Base-by-base conservation (phyloP, 1,140 invertebrate species). In the Lysiphlebus fabarum region DNA sequence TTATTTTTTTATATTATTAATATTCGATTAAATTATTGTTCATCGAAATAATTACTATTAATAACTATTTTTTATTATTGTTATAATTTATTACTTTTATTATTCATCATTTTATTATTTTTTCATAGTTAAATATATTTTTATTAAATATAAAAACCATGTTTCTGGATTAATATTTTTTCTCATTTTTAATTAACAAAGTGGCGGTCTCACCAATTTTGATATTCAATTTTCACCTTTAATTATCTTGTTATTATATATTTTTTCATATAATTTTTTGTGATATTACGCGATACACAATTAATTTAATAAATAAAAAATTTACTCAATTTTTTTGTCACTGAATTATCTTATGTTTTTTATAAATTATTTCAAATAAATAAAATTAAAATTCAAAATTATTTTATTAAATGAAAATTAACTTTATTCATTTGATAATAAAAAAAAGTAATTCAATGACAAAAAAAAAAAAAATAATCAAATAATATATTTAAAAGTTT, bases 61-160 rank as follows among this genome's bases (percentile, higher is more conserved):
- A 66, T 68, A 65, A 71, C 51, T 57, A 57, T 69, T 69, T 65
- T 62, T 70, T 66, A 67, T 62, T 51, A 67, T 62, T 66, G 66
- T 70, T 67, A 68, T 65, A 61, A 57, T 68, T 64, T 70, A 70
- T 67, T 61, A 56, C 62, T 70, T 69, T 56, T 66, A 64, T 61
- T 74, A 53, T 69, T 65, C 69, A 70, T 70, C 71, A 70, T 63
- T 69, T 61, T 59, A 54, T 65, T 72, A 37, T 66, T 67, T 66
- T 67, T 63, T 71, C 64, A 67, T 66, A 66, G 64, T 72, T 73
- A 77, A 73, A 75, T 74, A 69, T 76, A 75, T 65, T 75, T 26
- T 74, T 74, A 76, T 76, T 76, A 72, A 74, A 74, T 76, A 77
- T 77, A 77, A 74, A 74, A 77, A 78, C 75, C 74, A 77, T 78